Evolutionary conservation across 2,888 invertebrate genomes (phyloP).

Genomic region (Leptodirus hochenwartii): DNA sequence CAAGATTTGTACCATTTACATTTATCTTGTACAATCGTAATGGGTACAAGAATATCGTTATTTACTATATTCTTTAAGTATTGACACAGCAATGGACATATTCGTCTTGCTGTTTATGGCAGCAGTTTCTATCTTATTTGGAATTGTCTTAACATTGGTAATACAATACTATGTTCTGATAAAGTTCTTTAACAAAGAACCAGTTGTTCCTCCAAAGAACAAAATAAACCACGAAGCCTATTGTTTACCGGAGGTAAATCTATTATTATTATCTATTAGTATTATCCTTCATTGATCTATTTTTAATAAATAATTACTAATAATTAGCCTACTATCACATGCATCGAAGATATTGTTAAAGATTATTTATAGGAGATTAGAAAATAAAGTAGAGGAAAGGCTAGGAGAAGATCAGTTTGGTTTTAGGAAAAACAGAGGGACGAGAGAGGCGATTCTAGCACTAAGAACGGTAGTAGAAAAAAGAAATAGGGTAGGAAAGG

Average conservation of each 20-base stretch:
- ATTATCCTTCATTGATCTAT: slow-evolving; percentile 4
- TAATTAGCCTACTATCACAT: background rate
- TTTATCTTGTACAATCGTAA: no score
- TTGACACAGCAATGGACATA: slow-evolving; percentile 23
- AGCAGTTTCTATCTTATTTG: slow-evolving; percentile 31
- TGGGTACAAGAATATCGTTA: no score
- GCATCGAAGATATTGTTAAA: no score
- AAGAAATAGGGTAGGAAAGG: no score
- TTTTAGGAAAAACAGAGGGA: no score
- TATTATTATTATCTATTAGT: slow-evolving; percentile 3
- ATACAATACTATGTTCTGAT: slow-evolving; percentile 35
- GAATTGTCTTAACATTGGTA: slow-evolving; percentile 32
- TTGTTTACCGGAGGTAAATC: slow-evolving; percentile 30
- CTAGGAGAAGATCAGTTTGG: no score
- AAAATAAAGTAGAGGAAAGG: no score
- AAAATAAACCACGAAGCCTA: slow-evolving; percentile 26
- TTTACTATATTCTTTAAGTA: no score
- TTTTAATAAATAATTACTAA: slow-evolving; percentile 3
- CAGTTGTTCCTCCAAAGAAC: slow-evolving; percentile 17
- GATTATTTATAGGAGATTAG: no score
- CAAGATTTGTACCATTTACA: no score
- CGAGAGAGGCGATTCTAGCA: no score
- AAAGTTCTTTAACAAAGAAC: slow-evolving; percentile 28
- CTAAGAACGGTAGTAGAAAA: no score
- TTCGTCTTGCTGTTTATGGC: slow-evolving; percentile 29